phyloP scores from a whole-genome alignment of 2,888 invertebrate species.

The Ichneumon xanthorius region DNA sequence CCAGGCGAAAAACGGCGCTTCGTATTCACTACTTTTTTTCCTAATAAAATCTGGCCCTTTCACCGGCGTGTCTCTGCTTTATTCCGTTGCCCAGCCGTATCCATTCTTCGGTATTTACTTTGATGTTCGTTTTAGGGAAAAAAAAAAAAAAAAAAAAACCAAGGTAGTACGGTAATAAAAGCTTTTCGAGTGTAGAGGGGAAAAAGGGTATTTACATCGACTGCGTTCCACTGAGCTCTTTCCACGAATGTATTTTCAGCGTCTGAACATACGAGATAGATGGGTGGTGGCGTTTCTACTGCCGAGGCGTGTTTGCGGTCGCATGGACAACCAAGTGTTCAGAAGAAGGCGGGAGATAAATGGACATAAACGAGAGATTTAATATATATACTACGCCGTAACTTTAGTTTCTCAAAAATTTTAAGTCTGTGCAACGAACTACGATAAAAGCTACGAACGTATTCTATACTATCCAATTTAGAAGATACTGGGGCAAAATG shows the following conservation, averaged over 20 bases:
- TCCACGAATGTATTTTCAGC: background rate
- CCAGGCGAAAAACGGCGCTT: background rate
- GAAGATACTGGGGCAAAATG: no score
- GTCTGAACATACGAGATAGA: background rate
- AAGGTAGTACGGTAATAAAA: slow-evolving; percentile 2
- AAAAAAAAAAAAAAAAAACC: background rate
- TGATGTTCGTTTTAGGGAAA: background rate
- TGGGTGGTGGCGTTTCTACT: background rate
- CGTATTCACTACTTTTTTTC: background rate
- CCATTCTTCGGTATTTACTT: background rate
- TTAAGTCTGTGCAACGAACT: slow-evolving; percentile 1
- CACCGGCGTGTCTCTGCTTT: background rate
- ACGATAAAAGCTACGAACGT: background rate
- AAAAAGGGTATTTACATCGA: background rate
- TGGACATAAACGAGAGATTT: slow-evolving; percentile 27
- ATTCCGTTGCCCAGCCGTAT: background rate
- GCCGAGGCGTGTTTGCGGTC: background rate
- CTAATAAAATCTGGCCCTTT: background rate
- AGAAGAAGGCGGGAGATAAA: slow-evolving; percentile 10
- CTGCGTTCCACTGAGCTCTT: slow-evolving; percentile 17
- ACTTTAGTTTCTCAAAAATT: background rate
- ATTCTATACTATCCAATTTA: background rate
- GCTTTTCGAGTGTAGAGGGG: slow-evolving; percentile 4
- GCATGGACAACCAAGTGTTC: background rate
- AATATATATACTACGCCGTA: background rate